Evolutionary conservation across 2,797 vertebrate species (phyloP), one percentile per base, ranked within the genome.

Genomic region (Macroramphosus scolopax): DNA sequence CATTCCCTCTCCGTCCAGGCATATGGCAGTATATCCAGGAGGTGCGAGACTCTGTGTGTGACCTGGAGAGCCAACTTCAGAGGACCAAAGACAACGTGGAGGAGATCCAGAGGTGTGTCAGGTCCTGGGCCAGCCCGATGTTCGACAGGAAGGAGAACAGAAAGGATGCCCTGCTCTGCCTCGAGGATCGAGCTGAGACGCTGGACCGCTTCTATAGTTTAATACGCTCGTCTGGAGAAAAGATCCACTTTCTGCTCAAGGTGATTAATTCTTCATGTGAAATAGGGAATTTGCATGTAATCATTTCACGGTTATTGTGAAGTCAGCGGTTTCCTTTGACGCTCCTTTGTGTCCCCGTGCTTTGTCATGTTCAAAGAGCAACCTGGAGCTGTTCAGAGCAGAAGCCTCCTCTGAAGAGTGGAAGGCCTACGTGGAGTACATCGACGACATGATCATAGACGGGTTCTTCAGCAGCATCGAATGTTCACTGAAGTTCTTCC

Each of bases 391-490:
- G 24, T 90, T 98, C 4, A 79, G 70, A 62, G 90, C 89, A 24
- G 90, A 95, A 11, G 65, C 84, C 14, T 18, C 64, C 1, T 94
- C 92, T 2, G 85, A 80, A 0, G 46, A 77, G 55, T 98, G 97
- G 97, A 92, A 84, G 74, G 82, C 78, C 0, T 98, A 98, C 0
- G 75, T 95, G 63, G 91, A 92, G 33, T 93, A 93, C 10, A 48
- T 97, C 11, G 96, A 99, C 55, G 88, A 93, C 69, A 92, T 94
- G 87, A 68, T 98, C 41, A 83, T 94, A 7, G 89, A 94, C 13
- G 95, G 96, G 2, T 94, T 98, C 80, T 94, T 91, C 74, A 88
- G 68, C 62, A 90, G 92, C 48, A 85, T 92, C 0, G 90, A 96
- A 60, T 86, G 91, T 67, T 97, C 95, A 0, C 92, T 98, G 51